A percentile compares a stretch with the other conserved stretches of the same genome.
Conservation (phyloP, 2,113 vertebrate genomes). For the Pagrus major region DNA sequence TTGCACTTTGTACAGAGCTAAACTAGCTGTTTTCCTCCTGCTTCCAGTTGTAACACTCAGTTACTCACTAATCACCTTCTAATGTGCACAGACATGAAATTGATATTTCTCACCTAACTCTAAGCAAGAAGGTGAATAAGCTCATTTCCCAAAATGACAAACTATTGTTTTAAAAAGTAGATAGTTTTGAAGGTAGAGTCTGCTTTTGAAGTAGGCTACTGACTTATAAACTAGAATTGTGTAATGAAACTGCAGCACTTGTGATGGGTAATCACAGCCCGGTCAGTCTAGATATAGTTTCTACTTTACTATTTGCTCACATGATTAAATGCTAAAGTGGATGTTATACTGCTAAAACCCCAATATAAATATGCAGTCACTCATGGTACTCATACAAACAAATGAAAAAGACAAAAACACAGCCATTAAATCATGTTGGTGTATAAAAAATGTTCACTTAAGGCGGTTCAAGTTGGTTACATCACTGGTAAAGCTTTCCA, state of each 20-base stretch:
- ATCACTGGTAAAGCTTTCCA: constrained; percentile 53
- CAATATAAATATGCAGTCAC: neutral
- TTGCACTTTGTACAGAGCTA: neutral
- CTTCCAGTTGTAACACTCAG: neutral
- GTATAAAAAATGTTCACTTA: constrained; percentile 57
- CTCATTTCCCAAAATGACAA: neutral
- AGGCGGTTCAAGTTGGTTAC: constrained; percentile 63
- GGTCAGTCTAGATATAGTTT: neutral
- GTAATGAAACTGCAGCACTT: neutral
- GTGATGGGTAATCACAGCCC: neutral
- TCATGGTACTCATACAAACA: constrained; percentile 15
- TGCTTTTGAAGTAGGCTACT: constrained; percentile 9
- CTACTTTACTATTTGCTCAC: neutral
- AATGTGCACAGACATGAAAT: constrained; percentile 1
- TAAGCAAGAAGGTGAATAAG: neutral
- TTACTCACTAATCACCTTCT: neutral
- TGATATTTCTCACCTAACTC: neutral
- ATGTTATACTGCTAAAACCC: constrained; percentile 3
- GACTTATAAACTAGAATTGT: neutral
- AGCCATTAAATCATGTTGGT: constrained; percentile 30
- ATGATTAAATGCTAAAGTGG: no score
- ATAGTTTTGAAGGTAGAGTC: neutral
- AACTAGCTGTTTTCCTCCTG: neutral
- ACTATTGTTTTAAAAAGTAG: neutral
- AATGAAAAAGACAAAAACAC: constrained; percentile 1